A percentile compares a stretch with the other conserved stretches of the same genome.
These are phyloP conservation scores for Gymnogyps californianus DNA, from an alignment of 2,113 vertebrate species.

Conservation along the genomic window DNA sequence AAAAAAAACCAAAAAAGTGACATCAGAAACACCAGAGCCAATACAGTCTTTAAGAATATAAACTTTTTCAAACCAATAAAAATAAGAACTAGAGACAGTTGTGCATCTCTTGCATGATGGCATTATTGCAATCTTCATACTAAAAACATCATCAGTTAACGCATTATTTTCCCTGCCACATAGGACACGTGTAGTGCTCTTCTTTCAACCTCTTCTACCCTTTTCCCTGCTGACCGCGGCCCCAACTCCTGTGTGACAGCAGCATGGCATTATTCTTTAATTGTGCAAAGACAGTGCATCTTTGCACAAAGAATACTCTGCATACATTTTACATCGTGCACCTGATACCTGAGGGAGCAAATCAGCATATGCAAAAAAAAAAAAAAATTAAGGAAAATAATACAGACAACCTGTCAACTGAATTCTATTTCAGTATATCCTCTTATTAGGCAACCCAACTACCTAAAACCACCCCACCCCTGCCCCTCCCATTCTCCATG, in stretches of 20 bases:
- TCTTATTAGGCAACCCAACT: constrained; percentile 16
- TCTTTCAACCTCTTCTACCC: not conserved
- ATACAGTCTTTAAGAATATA: not conserved
- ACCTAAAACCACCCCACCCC: not conserved
- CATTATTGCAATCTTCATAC: not conserved
- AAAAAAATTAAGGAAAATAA: not conserved
- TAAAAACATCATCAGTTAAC: not conserved
- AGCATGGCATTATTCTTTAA: not conserved
- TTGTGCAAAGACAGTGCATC: not conserved
- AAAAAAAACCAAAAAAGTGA: not conserved
- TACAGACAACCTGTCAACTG: not conserved
- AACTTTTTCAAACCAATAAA: not conserved
- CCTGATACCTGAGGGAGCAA: not conserved
- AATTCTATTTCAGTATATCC: not conserved
- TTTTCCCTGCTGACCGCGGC: not conserved
- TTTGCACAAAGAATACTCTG: not conserved
- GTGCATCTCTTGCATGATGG: fast-evolving
- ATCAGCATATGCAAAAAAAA: not conserved
- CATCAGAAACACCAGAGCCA: not conserved
- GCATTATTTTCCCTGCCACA: not conserved
- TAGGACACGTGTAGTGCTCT: fast-evolving
- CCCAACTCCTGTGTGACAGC: fast-evolving
- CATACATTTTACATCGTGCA: not conserved
- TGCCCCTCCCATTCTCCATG: constrained; percentile 16
- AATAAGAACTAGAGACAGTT: not conserved